Base-by-base conservation (phyloP, 2,797 vertebrate genomes). In the Buceros bicornis region DNA sequence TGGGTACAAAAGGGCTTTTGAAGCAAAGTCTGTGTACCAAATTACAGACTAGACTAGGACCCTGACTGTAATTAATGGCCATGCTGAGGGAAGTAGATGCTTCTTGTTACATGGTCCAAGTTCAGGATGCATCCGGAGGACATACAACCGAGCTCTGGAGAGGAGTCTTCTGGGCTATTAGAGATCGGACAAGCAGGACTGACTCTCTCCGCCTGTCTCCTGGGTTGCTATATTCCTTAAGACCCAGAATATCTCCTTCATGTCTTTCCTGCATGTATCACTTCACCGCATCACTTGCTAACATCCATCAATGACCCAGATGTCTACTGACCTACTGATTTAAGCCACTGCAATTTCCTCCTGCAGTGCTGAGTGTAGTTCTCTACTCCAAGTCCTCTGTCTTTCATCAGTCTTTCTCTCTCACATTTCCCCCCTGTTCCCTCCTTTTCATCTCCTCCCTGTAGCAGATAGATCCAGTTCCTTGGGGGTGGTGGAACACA, bases 1-100 rank as follows among this genome's bases (percentile, higher is more conserved):
- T 70, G 73, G 62, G n/a, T 82, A 82, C 56, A 93, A 84, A 93
- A 90, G 42, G 25, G 78, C 33, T 95, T 95, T 94, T 87, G 89
- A 96, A 90, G 81, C 35, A 48, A 70, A 19, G 16, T 60, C 35
- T 64, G 31, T 53, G 20, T 22, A 58, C 57, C 60, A 71, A 67
- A 85, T 85, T 89, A 89, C 50, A 93, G 84, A 33, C 22, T 43
- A 37, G 56, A 35, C 58, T 11, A 15, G 78, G 87, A 85, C 76
- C 84, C 82, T 86, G 65, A 20, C 61, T 92, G 65, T 71, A 77
- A 60, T 78, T 89, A 85, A 73, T 17, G 57, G 42, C 37, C 64
- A 8, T 33, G 26, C 50, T 28, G 33, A 93, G 78, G 65, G 83
- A 76, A 86, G 70, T 62, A 89, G 73, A 80, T 89, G 16, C 47